Conservation (phyloP, 2,797 vertebrate species). For the Margarornis squamiger region DNA sequence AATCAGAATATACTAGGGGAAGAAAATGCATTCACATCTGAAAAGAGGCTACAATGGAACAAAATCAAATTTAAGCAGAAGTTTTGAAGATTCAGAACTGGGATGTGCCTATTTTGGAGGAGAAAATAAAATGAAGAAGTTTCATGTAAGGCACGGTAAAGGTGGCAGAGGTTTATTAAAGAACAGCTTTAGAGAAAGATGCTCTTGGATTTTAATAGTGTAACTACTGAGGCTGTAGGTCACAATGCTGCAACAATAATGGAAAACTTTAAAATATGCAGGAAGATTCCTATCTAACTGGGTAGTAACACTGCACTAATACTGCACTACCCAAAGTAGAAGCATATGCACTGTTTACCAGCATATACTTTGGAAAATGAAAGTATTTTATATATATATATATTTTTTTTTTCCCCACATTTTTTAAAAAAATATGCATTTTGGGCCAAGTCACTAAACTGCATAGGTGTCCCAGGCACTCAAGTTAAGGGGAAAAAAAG, state of each 20-base stretch:
- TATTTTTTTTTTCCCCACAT: background rate
- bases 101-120: background rate
- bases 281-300: background rate
- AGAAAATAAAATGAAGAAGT: background rate
- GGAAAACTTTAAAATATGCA: background rate
- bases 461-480: background rate
- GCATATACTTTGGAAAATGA: background rate
- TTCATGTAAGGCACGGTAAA: background rate
- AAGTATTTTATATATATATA: background rate
- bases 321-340: background rate
- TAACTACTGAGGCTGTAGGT: background rate
- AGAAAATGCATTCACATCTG: background rate
- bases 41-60: background rate
- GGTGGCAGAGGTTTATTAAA: background rate
- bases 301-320: background rate
- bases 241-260: background rate
- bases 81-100: background rate
- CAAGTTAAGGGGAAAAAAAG: background rate
- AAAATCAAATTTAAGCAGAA: background rate
- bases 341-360: background rate
- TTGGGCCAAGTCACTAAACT: background rate
- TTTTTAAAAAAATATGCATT: background rate
- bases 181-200: background rate
- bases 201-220: background rate
- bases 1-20: background rate